Evolutionary conservation across 37 sponge, comb jelly and placozoan genomes (phyloP), one percentile per base, ranked within the genome.

Genomic region (Mnemiopsis leidyi): DNA sequence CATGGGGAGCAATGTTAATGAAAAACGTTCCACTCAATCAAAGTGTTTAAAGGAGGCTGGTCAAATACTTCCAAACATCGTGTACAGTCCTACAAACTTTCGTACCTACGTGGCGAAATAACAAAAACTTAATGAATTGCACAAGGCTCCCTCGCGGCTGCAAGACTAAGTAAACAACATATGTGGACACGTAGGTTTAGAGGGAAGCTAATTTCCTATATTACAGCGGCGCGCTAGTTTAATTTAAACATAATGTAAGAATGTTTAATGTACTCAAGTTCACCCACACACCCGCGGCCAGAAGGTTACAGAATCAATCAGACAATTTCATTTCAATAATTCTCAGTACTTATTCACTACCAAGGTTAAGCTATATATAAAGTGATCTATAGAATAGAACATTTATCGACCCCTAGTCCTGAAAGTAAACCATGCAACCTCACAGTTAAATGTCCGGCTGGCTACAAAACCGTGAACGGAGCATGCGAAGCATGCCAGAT

Each of bases 391-490:
- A n/a, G n/a, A n/a, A n/a, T n/a, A n/a, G n/a, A n/a, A n/a, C n/a
- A n/a, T n/a, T n/a, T n/a, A n/a, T n/a, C n/a, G n/a, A n/a, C n/a
- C n/a, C n/a, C n/a, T n/a, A n/a, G n/a, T n/a, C n/a, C n/a, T n/a
- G n/a, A n/a, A n/a, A n/a, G n/a, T n/a, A n/a, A n/a, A 67, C 68
- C 68, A 13, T 21, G 13, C 20, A 13, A 21, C 68, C 20, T 25
- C 30, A 18, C 75, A 71, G 75, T 71, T 5, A 71, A n/a, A 71
- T 71, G 75, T 18, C 75, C 75, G 7, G 75, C 75, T 18, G 75
- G 75, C 3, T 71, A 71, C 75, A 71, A 71, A 25, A 71, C 75
- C 2, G 75, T 71, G 75, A 18, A 71, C 30, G 30, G 75, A 5
- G 30, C 75, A 23, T 71, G 75, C 20, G 75, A 29, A 28, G 75